phyloP scores from a whole-genome alignment of 2,113 vertebrate genomes.

The Pogonocichla stellata region DNA sequence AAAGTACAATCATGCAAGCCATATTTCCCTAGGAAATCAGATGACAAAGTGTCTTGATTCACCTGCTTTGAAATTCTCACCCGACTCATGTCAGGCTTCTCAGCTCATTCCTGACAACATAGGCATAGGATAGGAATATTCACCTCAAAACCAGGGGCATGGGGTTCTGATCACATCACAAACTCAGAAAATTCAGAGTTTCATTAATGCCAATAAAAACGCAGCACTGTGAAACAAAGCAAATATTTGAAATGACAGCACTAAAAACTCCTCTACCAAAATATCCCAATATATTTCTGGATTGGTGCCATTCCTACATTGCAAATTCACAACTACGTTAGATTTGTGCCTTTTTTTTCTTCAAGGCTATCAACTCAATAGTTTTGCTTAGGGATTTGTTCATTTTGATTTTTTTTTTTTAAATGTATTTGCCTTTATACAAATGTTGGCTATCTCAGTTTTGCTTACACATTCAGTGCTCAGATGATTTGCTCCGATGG shows the following conservation, averaged over 20 bases:
- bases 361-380: neutral
- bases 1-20: neutral
- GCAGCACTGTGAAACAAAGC: neutral
- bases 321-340: neutral
- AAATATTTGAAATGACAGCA: neutral
- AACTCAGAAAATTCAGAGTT: neutral
- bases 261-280: neutral
- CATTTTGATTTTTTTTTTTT: neutral
- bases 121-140: neutral
- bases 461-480: conserved; percentile 21
- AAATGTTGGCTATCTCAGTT: conserved; percentile 29
- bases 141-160: neutral
- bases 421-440: neutral
- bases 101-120: neutral
- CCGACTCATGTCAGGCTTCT: neutral
- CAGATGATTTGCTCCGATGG: neutral
- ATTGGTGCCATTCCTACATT: neutral
- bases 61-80: neutral
- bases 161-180: neutral
- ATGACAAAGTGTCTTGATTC: neutral
- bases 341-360: neutral
- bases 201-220: neutral
- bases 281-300: neutral
- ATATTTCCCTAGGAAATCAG: neutral
- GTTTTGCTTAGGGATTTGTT: neutral